A percentile compares a stretch with the other conserved stretches of the same genome.
Evolutionary conservation across 2,113 vertebrate genomes (phyloP).

Genomic region (Zapornia atra): DNA sequence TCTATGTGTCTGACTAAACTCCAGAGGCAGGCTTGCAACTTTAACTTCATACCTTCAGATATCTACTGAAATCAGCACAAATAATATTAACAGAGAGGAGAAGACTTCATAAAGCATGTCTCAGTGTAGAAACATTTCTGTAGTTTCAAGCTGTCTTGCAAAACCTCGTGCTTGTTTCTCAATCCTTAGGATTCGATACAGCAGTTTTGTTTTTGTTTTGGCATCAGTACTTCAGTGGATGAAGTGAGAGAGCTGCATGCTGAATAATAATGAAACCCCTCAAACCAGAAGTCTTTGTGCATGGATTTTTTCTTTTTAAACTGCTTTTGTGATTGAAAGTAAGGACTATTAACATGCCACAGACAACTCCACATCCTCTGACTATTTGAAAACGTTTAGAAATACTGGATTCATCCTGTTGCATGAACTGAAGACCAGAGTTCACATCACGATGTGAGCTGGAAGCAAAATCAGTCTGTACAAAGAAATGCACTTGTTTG

Average conservation of each 20-base stretch:
- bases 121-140: not conserved
- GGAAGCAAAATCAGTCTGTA: slow-evolving; percentile 7
- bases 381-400: slow-evolving; percentile 36
- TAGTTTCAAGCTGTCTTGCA: not conserved
- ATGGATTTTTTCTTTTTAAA: slow-evolving; percentile 25
- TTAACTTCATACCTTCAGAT: not conserved
- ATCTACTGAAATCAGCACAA: not conserved
- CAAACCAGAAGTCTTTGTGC: slow-evolving; percentile 48
- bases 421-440: slow-evolving; percentile 18
- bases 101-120: not conserved
- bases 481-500: not conserved
- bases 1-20: not conserved
- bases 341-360: slow-evolving; percentile 58
- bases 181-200: slow-evolving; percentile 1
- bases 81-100: not conserved
- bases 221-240: slow-evolving; percentile 18
- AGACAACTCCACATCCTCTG: slow-evolving; percentile 28
- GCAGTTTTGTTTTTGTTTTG: slow-evolving; percentile 28
- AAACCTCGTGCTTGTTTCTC: slow-evolving; percentile 36
- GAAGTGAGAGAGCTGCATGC: slow-evolving; percentile 19
- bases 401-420: slow-evolving; percentile 30
- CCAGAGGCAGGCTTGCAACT: not conserved
- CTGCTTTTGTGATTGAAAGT: slow-evolving; percentile 51
- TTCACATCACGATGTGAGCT: not conserved
- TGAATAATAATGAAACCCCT: slow-evolving; percentile 69